phyloP scores from a whole-genome alignment of 2,113 vertebrate genomes.

The Lampris incognitus region DNA sequence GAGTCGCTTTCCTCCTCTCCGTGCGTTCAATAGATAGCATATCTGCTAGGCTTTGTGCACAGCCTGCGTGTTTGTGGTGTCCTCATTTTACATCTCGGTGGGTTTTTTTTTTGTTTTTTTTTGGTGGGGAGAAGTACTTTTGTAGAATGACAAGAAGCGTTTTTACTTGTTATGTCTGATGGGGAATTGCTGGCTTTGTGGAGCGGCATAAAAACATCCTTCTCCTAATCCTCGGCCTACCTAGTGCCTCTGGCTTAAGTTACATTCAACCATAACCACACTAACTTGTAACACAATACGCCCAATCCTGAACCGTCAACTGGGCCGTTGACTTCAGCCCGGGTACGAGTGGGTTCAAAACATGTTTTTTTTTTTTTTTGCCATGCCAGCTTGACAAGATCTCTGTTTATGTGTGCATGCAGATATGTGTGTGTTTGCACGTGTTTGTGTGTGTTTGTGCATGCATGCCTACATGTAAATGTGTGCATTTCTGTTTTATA shows the following conservation, averaged over 20 bases:
- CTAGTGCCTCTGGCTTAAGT: no score
- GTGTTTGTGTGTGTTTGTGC: constrained; percentile 25
- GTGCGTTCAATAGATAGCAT: constrained; percentile 51
- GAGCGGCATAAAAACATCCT: background rate
- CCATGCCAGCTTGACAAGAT: background rate
- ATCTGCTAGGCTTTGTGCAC: constrained; percentile 13
- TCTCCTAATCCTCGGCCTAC: background rate
- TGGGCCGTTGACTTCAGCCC: constrained; percentile 1
- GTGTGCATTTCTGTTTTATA: constrained; percentile 46
- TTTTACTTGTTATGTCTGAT: constrained; percentile 20
- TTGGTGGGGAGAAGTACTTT: background rate
- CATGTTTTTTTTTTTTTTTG: constrained; percentile 1
- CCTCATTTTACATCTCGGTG: constrained; percentile 1
- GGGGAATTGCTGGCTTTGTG: constrained; percentile 1
- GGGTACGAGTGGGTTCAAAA: background rate
- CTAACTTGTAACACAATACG: constrained; percentile 39
- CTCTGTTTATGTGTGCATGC: background rate
- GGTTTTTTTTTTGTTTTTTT: constrained; percentile 1
- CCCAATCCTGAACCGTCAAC: constrained; percentile 42
- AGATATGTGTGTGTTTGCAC: background rate
- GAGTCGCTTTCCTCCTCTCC: constrained; percentile 33
- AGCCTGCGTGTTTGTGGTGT: constrained; percentile 10
- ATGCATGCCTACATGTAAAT: background rate
- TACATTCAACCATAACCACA: background rate
- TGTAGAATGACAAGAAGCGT: background rate